Conservation (phyloP, 2,888 invertebrate genomes). For the Caenorhabditis sulstoni region DNA sequence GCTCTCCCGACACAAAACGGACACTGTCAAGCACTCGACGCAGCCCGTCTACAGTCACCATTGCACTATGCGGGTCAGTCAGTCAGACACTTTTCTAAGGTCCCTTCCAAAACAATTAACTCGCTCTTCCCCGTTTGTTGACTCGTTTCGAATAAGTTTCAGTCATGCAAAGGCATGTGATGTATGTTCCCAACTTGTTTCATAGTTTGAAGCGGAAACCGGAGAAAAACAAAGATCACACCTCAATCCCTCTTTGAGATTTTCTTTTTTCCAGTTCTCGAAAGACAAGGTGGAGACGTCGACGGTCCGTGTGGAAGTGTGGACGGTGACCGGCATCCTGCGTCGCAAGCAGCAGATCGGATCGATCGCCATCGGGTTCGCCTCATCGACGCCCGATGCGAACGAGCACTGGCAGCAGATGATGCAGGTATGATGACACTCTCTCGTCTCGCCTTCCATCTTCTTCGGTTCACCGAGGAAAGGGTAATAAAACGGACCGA, state of each 20-base stretch:
- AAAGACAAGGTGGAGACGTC: slow-evolving; percentile 68
- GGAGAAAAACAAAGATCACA: background rate
- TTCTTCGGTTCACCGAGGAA: no score
- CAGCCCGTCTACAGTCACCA: slow-evolving; percentile 71
- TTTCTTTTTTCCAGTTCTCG: slow-evolving; percentile 64
- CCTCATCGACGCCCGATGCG: slow-evolving; percentile 70
- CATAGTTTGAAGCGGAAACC: no score
- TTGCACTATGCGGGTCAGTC: slow-evolving; percentile 68
- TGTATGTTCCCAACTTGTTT: no score
- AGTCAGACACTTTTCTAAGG: no score
- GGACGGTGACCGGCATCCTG: slow-evolving; percentile 70
- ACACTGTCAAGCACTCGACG: slow-evolving; percentile 67
- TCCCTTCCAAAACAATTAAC: no score
- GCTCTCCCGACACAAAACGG: slow-evolving; percentile 70
- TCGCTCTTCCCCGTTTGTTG: no score
- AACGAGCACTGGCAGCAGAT: slow-evolving; percentile 78
- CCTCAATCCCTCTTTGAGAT: no score
- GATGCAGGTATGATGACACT: slow-evolving; percentile 67
- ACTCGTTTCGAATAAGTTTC: slow-evolving; percentile 13
- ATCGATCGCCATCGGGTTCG: slow-evolving; percentile 70
- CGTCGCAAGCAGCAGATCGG: slow-evolving; percentile 72
- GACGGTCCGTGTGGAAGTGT: slow-evolving; percentile 72
- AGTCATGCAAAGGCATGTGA: background rate
- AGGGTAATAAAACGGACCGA: slow-evolving; percentile 17
- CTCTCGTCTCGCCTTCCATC: slow-evolving; percentile 25